Conservation (phyloP, 1,140 invertebrate species). For the Belonocnema kinseyi region DNA sequence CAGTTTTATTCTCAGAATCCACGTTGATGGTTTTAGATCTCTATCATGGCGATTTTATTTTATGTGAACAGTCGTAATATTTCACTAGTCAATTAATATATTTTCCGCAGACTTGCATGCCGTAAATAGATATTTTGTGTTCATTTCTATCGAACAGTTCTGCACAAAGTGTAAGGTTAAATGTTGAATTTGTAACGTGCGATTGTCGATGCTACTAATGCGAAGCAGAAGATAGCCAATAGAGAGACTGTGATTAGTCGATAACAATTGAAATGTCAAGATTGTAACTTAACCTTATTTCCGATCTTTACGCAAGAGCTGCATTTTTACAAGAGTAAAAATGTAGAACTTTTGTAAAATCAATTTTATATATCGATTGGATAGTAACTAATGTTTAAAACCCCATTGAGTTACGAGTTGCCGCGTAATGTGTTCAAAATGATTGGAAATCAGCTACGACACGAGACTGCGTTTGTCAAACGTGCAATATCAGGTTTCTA, state of each 20-base stretch:
- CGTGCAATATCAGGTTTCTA: no score
- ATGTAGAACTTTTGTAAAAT: not conserved
- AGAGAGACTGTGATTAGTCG: not conserved
- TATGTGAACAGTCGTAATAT: not conserved
- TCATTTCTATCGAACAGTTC: not conserved
- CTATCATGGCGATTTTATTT: not conserved
- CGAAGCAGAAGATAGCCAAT: not conserved
- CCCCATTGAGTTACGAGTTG: no score
- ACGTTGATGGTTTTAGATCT: no score
- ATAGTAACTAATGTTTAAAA: no score
- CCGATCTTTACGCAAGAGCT: not conserved
- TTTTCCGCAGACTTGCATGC: not conserved
- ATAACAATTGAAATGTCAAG: not conserved
- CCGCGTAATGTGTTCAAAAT: no score
- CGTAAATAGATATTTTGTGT: not conserved
- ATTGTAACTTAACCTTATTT: not conserved
- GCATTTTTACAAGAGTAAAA: conserved; percentile 2
- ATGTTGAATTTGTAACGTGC: no score
- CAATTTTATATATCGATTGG: not conserved
- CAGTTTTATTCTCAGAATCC: no score
- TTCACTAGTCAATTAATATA: conserved; percentile 3
- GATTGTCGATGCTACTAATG: no score
- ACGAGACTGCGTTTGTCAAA: no score
- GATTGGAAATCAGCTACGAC: no score
- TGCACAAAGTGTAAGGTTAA: no score